These are phyloP conservation scores for Torymus tubicola DNA, from an alignment of 2,888 invertebrate genomes.

Conservation along the genomic window DNA sequence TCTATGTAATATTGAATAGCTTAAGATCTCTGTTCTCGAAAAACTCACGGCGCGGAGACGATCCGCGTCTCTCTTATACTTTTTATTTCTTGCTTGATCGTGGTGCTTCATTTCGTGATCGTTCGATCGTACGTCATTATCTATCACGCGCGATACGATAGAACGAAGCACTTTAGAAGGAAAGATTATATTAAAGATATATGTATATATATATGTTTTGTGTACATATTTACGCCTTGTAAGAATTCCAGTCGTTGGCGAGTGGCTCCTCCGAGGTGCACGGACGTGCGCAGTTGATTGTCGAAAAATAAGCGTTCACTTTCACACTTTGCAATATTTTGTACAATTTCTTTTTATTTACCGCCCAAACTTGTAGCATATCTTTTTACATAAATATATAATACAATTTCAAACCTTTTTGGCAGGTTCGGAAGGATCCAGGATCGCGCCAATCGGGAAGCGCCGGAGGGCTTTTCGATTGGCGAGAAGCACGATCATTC, in stretches of 20 bases:
- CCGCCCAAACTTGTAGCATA: slow-evolving; percentile 12
- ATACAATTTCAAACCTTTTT: slow-evolving; percentile 28
- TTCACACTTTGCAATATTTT: slow-evolving; percentile 36
- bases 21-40: slow-evolving; percentile 27
- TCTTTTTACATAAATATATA: slow-evolving; percentile 16
- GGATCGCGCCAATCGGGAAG: background rate
- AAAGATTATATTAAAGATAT: slow-evolving; percentile 32
- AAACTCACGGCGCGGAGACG: slow-evolving; percentile 21
- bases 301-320: slow-evolving; percentile 40
- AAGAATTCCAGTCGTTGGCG: slow-evolving; percentile 47
- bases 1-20: slow-evolving; percentile 8
- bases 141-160: slow-evolving; percentile 47
- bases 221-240: slow-evolving; percentile 43
- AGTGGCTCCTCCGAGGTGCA: slow-evolving; percentile 42
- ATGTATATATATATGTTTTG: slow-evolving; percentile 15
- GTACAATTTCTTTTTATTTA: slow-evolving; percentile 32
- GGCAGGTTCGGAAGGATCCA: slow-evolving; percentile 3
- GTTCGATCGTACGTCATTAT: slow-evolving; percentile 50
- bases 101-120: background rate
- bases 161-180: slow-evolving; percentile 34
- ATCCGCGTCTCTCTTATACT: background rate
- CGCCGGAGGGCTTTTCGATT: background rate
- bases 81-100: background rate
- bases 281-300: slow-evolving; percentile 27
- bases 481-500: slow-evolving; percentile 1